Evolutionary conservation across 2,113 vertebrate species (phyloP).

Genomic region (Hydropotes inermis): DNA sequence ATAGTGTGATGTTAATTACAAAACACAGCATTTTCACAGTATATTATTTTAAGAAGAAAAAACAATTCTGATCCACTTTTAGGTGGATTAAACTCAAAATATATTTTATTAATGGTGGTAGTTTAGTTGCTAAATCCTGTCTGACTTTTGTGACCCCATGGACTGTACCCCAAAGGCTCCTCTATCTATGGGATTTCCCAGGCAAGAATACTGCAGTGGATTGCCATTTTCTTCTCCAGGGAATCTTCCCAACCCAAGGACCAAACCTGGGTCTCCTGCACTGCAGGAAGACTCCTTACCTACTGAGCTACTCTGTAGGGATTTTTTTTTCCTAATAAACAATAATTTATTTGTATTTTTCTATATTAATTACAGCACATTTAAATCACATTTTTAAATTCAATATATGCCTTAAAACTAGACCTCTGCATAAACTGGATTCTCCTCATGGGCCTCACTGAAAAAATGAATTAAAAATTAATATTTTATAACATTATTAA

Average conservation of each 20-base stretch:
- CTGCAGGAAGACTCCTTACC: not conserved
- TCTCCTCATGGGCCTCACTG: not conserved
- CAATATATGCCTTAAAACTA: not conserved
- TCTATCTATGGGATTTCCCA: not conserved
- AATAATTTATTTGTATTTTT: not conserved
- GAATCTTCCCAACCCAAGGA: not conserved
- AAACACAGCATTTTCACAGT: not conserved
- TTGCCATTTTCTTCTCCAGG: not conserved
- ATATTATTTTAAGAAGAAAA: not conserved
- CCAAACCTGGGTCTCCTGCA: not conserved
- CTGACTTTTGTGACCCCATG: not conserved
- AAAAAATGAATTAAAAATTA: not conserved
- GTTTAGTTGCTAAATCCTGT: not conserved
- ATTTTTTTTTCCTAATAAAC: not conserved
- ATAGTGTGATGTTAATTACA: not conserved
- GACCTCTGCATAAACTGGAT: not conserved
- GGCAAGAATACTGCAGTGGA: not conserved
- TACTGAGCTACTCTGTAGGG: not conserved
- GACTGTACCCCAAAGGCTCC: not conserved
- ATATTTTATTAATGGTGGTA: not conserved
- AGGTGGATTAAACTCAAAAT: not conserved
- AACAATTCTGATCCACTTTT: not conserved
- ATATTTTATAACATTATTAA: slow-evolving; percentile 1
- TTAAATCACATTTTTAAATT: not conserved
- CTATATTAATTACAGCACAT: not conserved